These are phyloP conservation scores for Butastur rufipennis DNA, from an alignment of 2,113 vertebrate genomes.

Conservation along the genomic window DNA sequence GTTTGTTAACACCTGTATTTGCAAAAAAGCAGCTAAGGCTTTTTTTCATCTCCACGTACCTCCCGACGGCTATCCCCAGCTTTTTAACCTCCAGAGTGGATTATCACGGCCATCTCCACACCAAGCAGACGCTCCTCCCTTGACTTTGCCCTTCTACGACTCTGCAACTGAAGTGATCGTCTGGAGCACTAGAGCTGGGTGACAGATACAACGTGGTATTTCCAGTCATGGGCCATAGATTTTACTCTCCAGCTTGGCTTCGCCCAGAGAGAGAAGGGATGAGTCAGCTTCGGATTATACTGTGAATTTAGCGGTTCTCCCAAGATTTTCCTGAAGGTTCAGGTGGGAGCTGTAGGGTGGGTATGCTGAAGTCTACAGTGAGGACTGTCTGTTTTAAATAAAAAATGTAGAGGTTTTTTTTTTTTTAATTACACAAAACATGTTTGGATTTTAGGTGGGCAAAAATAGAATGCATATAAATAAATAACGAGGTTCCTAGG, in stretches of 20 bases:
- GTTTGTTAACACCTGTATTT: background rate
- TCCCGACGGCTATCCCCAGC: background rate
- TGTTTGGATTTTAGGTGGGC: background rate
- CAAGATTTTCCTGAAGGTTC: background rate
- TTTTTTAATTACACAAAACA: background rate
- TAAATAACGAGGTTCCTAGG: background rate
- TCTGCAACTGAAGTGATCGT: background rate
- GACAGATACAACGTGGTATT: background rate
- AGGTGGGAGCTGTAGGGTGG: background rate
- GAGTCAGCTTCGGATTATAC: background rate
- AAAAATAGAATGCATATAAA: background rate
- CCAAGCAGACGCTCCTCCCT: background rate
- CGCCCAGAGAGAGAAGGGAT: background rate
- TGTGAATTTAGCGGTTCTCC: background rate
- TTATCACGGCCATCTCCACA: background rate
- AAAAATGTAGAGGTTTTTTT: background rate
- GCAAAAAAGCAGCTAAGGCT: background rate
- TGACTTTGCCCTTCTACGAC: background rate
- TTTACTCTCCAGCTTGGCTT: background rate
- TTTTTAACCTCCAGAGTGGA: background rate
- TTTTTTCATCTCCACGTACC: background rate
- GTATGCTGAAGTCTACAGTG: background rate
- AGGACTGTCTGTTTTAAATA: background rate
- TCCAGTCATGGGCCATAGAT: background rate
- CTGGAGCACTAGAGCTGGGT: background rate